These are phyloP conservation scores for Bedellia somnulentella DNA, from an alignment of 2,888 invertebrate species.

Conservation along the genomic window DNA sequence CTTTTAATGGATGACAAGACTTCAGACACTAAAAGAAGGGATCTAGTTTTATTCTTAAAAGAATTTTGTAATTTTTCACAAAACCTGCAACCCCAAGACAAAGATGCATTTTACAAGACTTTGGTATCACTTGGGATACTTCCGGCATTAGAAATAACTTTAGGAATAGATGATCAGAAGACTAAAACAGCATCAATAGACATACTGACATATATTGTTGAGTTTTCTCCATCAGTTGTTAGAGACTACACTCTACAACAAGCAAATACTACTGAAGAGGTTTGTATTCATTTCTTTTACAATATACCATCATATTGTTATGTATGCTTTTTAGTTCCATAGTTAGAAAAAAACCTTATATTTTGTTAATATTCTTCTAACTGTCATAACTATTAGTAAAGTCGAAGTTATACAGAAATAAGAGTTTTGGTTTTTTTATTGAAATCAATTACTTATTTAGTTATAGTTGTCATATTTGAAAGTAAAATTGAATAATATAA, in stretches of 20 bases:
- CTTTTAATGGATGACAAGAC: slow-evolving; percentile 89
- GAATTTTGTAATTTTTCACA: slow-evolving; percentile 99
- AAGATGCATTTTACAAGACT: slow-evolving; percentile 97
- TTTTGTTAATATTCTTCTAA: too few species aligned
- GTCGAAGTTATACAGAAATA: too few species aligned
- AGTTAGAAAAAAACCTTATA: too few species aligned
- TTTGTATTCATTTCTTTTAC: slow-evolving; percentile 23
- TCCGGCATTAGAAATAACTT: slow-evolving; percentile 86
- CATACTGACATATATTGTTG: slow-evolving; percentile 96
- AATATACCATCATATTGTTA: not conserved
- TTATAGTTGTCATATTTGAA: too few species aligned
- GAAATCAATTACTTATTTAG: too few species aligned
- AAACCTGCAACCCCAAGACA: slow-evolving; percentile 94
- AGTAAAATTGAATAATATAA: too few species aligned
- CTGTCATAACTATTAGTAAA: too few species aligned
- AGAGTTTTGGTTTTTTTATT: too few species aligned
- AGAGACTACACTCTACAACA: slow-evolving; percentile 96
- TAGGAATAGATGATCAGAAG: slow-evolving; percentile 88
- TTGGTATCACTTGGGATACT: slow-evolving; percentile 85
- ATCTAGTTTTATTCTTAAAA: slow-evolving; percentile 95
- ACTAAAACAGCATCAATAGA: slow-evolving; percentile 98
- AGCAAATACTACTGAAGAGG: slow-evolving; percentile 85
- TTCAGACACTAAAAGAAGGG: slow-evolving; percentile 81
- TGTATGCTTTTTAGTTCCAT: too few species aligned
- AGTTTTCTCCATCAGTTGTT: slow-evolving; percentile 96